Conservation (phyloP, 2,888 invertebrate species). For the Sialis fuliginosa region DNA sequence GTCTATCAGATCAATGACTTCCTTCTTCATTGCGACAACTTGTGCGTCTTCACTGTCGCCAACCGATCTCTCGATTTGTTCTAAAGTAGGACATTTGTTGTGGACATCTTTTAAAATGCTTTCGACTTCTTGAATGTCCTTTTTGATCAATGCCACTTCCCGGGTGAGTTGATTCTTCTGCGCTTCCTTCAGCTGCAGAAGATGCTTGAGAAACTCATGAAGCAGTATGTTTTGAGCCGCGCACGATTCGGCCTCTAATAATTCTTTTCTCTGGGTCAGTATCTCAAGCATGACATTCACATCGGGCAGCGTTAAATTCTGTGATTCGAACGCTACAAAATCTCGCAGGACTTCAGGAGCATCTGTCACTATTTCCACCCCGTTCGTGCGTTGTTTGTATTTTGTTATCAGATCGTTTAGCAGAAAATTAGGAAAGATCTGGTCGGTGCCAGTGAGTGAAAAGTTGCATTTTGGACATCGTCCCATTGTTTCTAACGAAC, state of each 20-base stretch:
- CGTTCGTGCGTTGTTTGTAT: constrained; percentile 36
- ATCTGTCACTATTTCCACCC: constrained; percentile 24
- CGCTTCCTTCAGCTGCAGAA: constrained; percentile 53
- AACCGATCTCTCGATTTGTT: constrained; percentile 31
- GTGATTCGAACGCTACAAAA: constrained; percentile 48
- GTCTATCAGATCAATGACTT: constrained; percentile 35
- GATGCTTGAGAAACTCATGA: constrained; percentile 64
- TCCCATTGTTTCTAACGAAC: constrained; percentile 42
- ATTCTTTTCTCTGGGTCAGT: constrained; percentile 57
- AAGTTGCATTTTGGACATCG: constrained; percentile 75
- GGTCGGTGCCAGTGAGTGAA: constrained; percentile 45
- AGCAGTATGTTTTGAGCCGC: constrained; percentile 66
- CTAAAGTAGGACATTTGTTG: constrained; percentile 35
- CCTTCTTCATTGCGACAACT: constrained; percentile 33
- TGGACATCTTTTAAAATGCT: constrained; percentile 39
- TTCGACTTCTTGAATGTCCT: constrained; percentile 55
- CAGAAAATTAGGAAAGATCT: constrained; percentile 73
- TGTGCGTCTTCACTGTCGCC: constrained; percentile 28
- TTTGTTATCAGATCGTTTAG: constrained; percentile 67
- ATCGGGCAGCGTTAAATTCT: constrained; percentile 56
- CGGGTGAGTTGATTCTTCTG: constrained; percentile 43
- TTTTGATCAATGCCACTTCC: constrained; percentile 58
- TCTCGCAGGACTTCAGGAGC: constrained; percentile 37
- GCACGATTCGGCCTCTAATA: constrained; percentile 64
- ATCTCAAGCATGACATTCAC: constrained; percentile 69